These are phyloP conservation scores for Bos javanicus DNA, from an alignment of 2,113 vertebrate species.

Conservation along the genomic window DNA sequence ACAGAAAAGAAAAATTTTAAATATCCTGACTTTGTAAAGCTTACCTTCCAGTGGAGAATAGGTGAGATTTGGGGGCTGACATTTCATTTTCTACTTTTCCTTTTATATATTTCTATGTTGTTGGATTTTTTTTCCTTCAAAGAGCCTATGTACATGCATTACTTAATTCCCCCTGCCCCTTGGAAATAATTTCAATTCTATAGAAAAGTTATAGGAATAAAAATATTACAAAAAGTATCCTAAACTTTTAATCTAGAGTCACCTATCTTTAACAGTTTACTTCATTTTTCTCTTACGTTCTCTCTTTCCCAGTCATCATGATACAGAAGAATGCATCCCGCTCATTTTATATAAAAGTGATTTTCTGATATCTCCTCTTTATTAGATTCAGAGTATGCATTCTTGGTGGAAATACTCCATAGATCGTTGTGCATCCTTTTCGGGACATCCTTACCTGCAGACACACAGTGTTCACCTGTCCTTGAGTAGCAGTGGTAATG, in stretches of 20 bases:
- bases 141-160: neutral
- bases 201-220: neutral
- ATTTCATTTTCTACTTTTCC: neutral
- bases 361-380: neutral
- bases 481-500: neutral
- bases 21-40: neutral
- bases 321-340: neutral
- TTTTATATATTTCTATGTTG: neutral
- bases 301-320: neutral
- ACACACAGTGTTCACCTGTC: neutral
- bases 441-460: neutral
- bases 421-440: neutral
- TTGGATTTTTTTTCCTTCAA: neutral
- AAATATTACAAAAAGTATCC: neutral
- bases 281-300: neutral
- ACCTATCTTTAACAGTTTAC: neutral
- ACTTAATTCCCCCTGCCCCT: neutral
- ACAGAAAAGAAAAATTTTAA: neutral
- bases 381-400: neutral
- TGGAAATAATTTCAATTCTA: neutral
- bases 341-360: neutral
- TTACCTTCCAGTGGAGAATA: neutral
- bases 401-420: neutral
- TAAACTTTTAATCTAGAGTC: neutral
- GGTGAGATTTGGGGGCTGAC: neutral